These are phyloP conservation scores for Monopis laevigella DNA, from an alignment of 2,888 invertebrate species.

Conservation along the genomic window DNA sequence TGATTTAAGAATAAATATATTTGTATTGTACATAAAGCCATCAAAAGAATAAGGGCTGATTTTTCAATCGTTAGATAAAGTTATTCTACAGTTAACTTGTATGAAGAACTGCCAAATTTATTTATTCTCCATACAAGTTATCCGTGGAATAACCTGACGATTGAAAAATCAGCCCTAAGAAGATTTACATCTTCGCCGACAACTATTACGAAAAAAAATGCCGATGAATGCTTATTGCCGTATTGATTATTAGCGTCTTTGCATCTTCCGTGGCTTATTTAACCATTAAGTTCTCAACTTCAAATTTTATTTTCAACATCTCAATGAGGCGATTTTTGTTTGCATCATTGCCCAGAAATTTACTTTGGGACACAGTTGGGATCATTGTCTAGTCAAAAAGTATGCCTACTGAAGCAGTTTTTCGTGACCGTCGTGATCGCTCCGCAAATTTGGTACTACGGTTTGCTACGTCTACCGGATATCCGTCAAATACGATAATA, in stretches of 20 bases:
- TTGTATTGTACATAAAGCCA: no score
- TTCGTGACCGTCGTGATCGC: slow-evolving; percentile 21
- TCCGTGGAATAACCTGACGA: no score
- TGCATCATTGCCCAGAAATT: slow-evolving; percentile 16
- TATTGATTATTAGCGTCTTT: neutral
- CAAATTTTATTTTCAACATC: slow-evolving; percentile 15
- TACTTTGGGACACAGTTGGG: slow-evolving; percentile 18
- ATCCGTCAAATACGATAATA: slow-evolving; percentile 19
- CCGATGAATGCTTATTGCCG: neutral
- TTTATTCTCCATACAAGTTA: no score
- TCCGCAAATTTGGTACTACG: slow-evolving; percentile 22
- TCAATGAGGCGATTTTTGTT: slow-evolving; percentile 21
- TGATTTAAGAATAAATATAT: neutral
- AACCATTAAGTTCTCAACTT: slow-evolving; percentile 13
- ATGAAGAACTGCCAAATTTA: no score
- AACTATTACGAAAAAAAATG: neutral
- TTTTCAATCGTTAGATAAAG: no score
- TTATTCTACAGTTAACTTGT: no score
- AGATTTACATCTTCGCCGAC: neutral
- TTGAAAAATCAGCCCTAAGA: no score
- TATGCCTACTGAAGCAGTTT: slow-evolving; percentile 22
- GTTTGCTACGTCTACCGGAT: slow-evolving; percentile 20
- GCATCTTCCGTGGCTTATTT: slow-evolving; percentile 15
- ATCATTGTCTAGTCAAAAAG: slow-evolving; percentile 21
- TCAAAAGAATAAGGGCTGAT: no score